Conservation (phyloP, 2,888 invertebrate species). For the Cotesia congregata region DNA sequence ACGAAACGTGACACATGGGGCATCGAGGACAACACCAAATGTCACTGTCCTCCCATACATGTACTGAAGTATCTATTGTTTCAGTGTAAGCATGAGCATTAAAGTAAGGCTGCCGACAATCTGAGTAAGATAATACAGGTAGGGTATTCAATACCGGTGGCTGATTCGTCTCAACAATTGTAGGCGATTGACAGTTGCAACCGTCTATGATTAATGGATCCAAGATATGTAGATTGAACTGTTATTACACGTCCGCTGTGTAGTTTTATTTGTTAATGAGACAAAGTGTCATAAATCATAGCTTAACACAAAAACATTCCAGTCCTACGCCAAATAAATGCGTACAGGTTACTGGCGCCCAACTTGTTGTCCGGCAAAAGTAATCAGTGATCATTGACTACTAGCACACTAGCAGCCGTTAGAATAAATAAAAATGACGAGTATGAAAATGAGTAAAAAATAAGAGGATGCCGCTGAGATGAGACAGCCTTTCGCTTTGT, state of each 20-base stretch:
- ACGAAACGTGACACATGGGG: slow-evolving; percentile 25
- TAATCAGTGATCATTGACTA: not conserved
- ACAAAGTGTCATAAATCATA: not conserved
- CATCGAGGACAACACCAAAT: slow-evolving; percentile 48
- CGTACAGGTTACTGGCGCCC: not conserved
- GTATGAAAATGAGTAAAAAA: slow-evolving; percentile 25
- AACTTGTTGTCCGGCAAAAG: not conserved
- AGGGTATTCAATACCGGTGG: slow-evolving; percentile 39
- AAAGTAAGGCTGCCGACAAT: slow-evolving; percentile 11
- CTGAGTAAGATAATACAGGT: slow-evolving; percentile 14
- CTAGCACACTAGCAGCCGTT: not conserved
- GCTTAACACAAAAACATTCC: not conserved
- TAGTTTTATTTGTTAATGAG: not conserved
- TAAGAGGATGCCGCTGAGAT: slow-evolving; percentile 49
- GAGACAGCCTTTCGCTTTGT: slow-evolving; percentile 67
- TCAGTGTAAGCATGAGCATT: slow-evolving; percentile 6
- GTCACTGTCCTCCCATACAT: slow-evolving; percentile 53
- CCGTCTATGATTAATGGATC: slow-evolving; percentile 4
- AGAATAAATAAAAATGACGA: slow-evolving; percentile 2
- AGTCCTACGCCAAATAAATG: not conserved
- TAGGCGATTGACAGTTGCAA: slow-evolving; percentile 22
- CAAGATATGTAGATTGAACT: slow-evolving; percentile 4
- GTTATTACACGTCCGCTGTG: not conserved
- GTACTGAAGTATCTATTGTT: slow-evolving; percentile 47
- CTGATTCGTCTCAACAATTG: slow-evolving; percentile 26